Base-by-base conservation (phyloP, 1,140 invertebrate genomes). In the Musca vetustissima region DNA sequence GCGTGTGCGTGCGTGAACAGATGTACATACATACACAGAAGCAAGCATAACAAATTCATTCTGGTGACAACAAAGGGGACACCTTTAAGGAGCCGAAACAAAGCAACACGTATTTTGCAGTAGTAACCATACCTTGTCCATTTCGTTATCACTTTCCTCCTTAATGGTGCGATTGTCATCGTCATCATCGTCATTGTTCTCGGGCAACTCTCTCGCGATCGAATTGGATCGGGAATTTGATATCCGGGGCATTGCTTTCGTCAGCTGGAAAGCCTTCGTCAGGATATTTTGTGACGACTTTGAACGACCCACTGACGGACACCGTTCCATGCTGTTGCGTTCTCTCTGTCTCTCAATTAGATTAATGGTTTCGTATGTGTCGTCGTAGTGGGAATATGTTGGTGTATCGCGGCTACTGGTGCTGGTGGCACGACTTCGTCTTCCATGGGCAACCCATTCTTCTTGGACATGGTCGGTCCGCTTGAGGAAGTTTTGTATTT, bases 401-500 rank as follows among this genome's bases (percentile, higher is more conserved):
- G 78, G 78, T 3, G 78, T 80, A 22, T 73, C 77, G 59, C 78
- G 74, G 11, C 78, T 73, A 64, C 78, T 80, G 14, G 71, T 74
- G 24, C 67, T 75, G 79, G 25, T 82, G 79, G 59, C 36, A 87
- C 87, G 70, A 85, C 88, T 65, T 15, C 75, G 69, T 24, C 73
- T 71, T 13, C 76, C 75, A 72, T 80, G 70, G 32, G 77, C 77
- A 1, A 86, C 86, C 92, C 92, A 94, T 76, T 93, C 92, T 71
- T 94, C 90, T 87, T 92, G 92, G 0, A 93, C 88, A 78, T 94
- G 92, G 79, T 94, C 92, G 3, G 92, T 94, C 66, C 91, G 87
- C 75, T 89, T 88, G 8, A 95, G 82, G 73, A 95, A 95, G 70
- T 91, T 90, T 21, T 89, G 86, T 55, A 95, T 94, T 80, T 91